A percentile compares a stretch with the other conserved stretches of the same genome.
These are phyloP conservation scores for Meteorus sp. DNA, from an alignment of 1,140 invertebrate species.

Conservation along the genomic window DNA sequence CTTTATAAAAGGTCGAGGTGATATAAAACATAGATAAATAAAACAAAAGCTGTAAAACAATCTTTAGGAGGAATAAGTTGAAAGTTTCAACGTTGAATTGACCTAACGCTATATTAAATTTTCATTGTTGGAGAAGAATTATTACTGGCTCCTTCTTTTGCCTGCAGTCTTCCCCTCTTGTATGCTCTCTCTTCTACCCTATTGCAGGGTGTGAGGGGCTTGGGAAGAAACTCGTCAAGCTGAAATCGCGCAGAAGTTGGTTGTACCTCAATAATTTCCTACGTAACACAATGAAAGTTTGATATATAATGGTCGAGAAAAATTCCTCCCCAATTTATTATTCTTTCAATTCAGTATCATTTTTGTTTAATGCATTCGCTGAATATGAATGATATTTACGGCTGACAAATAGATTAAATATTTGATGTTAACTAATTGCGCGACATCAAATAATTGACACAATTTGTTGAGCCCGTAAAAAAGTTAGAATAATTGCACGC, in stretches of 20 bases:
- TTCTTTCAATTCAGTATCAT: not conserved
- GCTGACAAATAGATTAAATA: too few species aligned
- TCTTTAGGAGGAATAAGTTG: not conserved
- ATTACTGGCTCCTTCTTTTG: constrained; percentile 12
- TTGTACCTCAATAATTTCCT: constrained; percentile 20
- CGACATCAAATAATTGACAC: too few species aligned
- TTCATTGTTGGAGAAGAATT: constrained; percentile 26
- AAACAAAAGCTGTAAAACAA: not conserved
- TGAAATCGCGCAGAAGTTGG: constrained; percentile 16
- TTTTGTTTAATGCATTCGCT: too few species aligned
- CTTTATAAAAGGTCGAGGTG: too few species aligned
- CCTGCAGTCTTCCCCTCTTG: too few species aligned
- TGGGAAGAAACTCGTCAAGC: not conserved
- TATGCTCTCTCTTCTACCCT: too few species aligned
- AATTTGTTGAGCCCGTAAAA: not conserved
- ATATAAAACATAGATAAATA: too few species aligned
- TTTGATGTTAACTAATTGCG: too few species aligned
- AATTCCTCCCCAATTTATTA: not conserved
- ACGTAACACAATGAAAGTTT: constrained; percentile 25
- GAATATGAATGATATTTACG: too few species aligned
- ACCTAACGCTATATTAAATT: constrained; percentile 27
- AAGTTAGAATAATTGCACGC: too few species aligned
- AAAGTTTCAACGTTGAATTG: constrained; percentile 18
- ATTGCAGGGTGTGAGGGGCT: not conserved
- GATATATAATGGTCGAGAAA: too few species aligned